A percentile compares a stretch with the other conserved stretches of the same genome.
Conservation (phyloP, 2,113 vertebrate species). For the Saimiri boliviensis region DNA sequence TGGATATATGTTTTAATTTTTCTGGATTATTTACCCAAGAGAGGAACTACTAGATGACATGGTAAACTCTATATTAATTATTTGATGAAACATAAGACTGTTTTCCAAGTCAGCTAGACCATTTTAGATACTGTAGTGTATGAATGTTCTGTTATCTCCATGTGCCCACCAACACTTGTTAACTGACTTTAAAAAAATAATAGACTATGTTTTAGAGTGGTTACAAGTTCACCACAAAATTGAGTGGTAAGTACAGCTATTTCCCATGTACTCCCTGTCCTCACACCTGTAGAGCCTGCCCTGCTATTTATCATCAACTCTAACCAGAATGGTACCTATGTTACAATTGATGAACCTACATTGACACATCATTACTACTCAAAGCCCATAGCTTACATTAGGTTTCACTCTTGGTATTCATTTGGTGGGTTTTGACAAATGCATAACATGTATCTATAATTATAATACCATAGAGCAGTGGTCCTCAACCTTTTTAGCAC, state of each 20-base stretch:
- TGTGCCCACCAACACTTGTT: not conserved
- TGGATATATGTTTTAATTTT: not conserved
- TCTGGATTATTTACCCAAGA: not conserved
- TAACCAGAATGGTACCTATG: not conserved
- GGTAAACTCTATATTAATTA: not conserved
- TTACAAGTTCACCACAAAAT: not conserved
- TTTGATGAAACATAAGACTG: not conserved
- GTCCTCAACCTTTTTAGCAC: too few species aligned
- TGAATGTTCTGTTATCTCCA: not conserved
- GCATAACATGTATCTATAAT: not conserved
- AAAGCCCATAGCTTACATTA: not conserved
- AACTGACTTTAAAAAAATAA: not conserved
- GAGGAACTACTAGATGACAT: not conserved
- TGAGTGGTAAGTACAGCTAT: not conserved
- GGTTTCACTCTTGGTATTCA: not conserved
- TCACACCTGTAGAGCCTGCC: not conserved
- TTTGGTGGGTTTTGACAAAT: not conserved
- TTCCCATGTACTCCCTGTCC: not conserved
- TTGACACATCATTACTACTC: not conserved
- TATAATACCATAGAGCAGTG: not conserved
- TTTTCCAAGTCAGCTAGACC: not conserved
- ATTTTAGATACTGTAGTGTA: not conserved
- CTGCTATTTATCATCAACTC: not conserved
- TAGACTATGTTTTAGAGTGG: not conserved
- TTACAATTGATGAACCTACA: not conserved